Percentiles rank a stretch among this genome's conserved stretches.
These are phyloP conservation scores for Peromyscus californicus DNA, from an alignment of 2,113 vertebrate species.

Conservation along the genomic window DNA sequence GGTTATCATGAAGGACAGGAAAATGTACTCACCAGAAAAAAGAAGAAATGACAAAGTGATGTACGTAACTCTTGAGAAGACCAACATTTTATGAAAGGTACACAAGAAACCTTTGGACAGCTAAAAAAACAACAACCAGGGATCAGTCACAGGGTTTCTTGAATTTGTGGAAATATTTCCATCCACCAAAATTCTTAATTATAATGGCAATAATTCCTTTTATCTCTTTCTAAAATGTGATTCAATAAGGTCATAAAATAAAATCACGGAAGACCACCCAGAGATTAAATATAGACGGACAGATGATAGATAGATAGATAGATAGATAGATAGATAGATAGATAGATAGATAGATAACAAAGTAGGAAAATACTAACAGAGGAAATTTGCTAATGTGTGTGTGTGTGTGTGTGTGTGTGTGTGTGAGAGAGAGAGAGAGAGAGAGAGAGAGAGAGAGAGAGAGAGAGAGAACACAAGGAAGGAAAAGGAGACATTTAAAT, in stretches of 20 bases:
- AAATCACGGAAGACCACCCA: background rate
- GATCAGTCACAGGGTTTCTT: background rate
- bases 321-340: background rate
- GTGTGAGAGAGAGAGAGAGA: background rate
- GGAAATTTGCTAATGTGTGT: background rate
- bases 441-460: no score
- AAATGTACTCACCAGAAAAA: constrained; percentile 31
- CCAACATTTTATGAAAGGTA: background rate
- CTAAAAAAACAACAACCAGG: background rate
- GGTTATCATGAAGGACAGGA: background rate
- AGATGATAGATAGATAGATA: background rate
- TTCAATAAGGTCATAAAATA: background rate
- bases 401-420: no score
- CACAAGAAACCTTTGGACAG: background rate
- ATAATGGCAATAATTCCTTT: background rate
- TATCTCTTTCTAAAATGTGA: background rate
- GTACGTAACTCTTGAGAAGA: background rate
- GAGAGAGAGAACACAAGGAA: no score
- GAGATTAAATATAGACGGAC: background rate
- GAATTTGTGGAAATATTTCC: background rate
- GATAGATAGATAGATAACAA: background rate
- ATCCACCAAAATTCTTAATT: background rate
- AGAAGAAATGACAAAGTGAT: background rate
- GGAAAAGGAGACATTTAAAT: background rate
- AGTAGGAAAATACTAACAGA: background rate